These are phyloP conservation scores for Rhorus exstirpatorius DNA, from an alignment of 2,888 invertebrate genomes.

Conservation along the genomic window DNA sequence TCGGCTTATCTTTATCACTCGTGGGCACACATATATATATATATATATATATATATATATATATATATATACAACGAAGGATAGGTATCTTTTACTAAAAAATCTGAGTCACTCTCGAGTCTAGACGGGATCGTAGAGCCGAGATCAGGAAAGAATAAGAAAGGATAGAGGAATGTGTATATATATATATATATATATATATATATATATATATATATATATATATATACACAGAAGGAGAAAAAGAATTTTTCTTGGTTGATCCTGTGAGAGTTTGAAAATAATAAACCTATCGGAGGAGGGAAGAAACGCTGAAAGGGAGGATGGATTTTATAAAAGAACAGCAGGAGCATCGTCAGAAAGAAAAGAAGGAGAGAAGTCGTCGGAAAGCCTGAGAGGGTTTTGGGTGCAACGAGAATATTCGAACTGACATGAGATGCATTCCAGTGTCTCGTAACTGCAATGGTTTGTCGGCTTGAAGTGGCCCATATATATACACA, in stretches of 20 bases:
- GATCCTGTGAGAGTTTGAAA: conserved; percentile 21
- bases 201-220: no score
- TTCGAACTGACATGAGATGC: neutral
- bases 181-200: no score
- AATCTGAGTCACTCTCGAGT: conserved; percentile 51
- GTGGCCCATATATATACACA: neutral
- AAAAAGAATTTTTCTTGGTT: conserved; percentile 20
- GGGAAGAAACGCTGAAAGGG: neutral
- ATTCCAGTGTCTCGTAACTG: conserved; percentile 1
- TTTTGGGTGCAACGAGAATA: conserved; percentile 16
- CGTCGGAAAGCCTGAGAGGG: neutral
- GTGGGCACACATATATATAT: no score
- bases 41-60: no score
- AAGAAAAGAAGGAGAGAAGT: neutral
- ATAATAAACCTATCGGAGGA: neutral
- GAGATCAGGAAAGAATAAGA: conserved; percentile 13
- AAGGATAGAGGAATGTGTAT: neutral
- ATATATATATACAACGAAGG: conserved; percentile 9
- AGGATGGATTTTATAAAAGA: neutral
- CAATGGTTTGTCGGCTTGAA: neutral
- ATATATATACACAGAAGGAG: conserved; percentile 13
- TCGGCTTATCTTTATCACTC: conserved; percentile 13
- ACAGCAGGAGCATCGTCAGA: neutral
- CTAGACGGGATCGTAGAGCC: conserved; percentile 29
- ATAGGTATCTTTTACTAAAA: conserved; percentile 23